These are phyloP conservation scores for Pseudorhombus dupliciocellatus DNA, from an alignment of 2,113 vertebrate genomes.

Conservation along the genomic window DNA sequence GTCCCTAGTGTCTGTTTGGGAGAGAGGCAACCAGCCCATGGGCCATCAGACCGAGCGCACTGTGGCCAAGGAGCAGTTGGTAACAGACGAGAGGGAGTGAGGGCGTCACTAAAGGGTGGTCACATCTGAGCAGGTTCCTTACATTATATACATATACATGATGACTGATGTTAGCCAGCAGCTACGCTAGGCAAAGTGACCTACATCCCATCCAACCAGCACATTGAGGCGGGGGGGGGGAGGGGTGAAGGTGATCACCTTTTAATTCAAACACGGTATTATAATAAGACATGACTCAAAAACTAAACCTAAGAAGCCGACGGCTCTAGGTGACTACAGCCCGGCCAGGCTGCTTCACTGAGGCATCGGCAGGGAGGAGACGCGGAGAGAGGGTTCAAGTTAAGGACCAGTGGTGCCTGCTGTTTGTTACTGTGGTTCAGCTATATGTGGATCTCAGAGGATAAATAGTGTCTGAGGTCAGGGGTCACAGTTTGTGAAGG, in stretches of 20 bases:
- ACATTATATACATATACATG: neutral
- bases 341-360: slow-evolving; percentile 5
- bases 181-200: neutral
- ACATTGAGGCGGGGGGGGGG: neutral
- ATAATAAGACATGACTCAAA: slow-evolving; percentile 20
- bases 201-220: slow-evolving; percentile 3
- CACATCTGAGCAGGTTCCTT: slow-evolving; percentile 13
- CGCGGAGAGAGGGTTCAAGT: slow-evolving; percentile 44
- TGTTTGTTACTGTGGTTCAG: slow-evolving; percentile 40
- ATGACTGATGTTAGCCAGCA: slow-evolving; percentile 12
- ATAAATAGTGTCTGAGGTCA: slow-evolving; percentile 67
- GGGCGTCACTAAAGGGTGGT: slow-evolving; percentile 20
- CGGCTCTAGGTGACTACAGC: slow-evolving; percentile 23
- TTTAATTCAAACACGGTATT: slow-evolving; percentile 11
- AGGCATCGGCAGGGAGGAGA: slow-evolving; percentile 11
- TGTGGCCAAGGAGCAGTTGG: slow-evolving; percentile 1
- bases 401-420: slow-evolving; percentile 48
- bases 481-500: slow-evolving; percentile 35
- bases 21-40: slow-evolving; percentile 48
- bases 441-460: slow-evolving; percentile 58
- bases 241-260: slow-evolving; percentile 13
- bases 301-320: slow-evolving; percentile 31
- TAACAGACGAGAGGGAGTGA: slow-evolving; percentile 19
- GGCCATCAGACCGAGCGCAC: neutral
- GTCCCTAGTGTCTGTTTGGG: slow-evolving; percentile 34